phyloP scores from a whole-genome alignment of 2,797 vertebrate genomes.

The Sebastes vulpes region DNA sequence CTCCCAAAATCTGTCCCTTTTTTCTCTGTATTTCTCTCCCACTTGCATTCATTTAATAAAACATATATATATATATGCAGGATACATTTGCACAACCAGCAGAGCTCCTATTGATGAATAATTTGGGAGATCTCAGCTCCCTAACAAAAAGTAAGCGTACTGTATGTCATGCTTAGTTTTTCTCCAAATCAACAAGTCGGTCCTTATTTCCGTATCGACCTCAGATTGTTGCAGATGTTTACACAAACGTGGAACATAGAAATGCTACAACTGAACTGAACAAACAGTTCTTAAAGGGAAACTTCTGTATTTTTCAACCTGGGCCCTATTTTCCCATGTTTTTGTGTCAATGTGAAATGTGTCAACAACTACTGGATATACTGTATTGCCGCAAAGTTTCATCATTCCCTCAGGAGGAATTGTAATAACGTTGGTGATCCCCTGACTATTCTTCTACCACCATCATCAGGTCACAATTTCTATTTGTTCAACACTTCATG shows the following conservation, averaged over 20 bases:
- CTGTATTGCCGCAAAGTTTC: neutral
- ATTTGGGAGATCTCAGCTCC: slow-evolving; percentile 3
- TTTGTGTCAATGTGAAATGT: neutral
- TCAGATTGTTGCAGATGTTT: neutral
- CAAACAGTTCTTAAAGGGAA: neutral
- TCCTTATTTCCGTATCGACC: neutral
- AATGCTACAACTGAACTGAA: neutral
- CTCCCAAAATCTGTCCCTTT: neutral
- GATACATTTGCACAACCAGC: neutral
- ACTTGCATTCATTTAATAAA: neutral
- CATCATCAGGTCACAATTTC: neutral
- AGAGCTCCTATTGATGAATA: slow-evolving; percentile 11
- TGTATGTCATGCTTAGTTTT: slow-evolving; percentile 1
- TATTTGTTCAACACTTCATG: neutral
- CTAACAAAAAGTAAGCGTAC: neutral
- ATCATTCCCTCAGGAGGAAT: neutral
- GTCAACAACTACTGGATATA: neutral
- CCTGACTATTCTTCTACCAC: neutral
- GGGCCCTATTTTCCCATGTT: neutral
- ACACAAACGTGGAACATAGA: neutral
- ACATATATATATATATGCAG: neutral
- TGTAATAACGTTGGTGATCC: neutral
- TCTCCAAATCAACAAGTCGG: neutral
- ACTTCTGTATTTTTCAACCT: neutral
- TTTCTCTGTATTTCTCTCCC: neutral